Percentiles rank a stretch among this genome's conserved stretches.
These are phyloP conservation scores for Idaea aversata DNA, from an alignment of 2,888 invertebrate genomes.

Conservation along the genomic window DNA sequence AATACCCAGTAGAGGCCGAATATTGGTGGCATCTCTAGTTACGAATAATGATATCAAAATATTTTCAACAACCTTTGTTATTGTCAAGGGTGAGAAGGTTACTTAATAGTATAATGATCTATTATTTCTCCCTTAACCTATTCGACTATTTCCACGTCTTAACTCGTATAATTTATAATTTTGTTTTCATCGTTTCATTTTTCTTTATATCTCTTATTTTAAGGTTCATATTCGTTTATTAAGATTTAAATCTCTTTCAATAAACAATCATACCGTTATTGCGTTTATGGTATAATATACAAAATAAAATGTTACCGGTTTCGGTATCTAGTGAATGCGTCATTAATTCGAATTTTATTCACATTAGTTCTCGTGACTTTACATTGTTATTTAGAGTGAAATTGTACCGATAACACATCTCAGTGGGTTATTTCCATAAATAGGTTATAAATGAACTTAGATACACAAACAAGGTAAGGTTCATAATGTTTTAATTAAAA, in stretches of 20 bases:
- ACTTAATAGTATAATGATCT: conserved; percentile 79
- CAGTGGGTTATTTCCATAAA: conserved; percentile 44
- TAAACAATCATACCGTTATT: conserved; percentile 65
- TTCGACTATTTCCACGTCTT: conserved; percentile 58
- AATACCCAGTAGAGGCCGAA: too few relatives aligned
- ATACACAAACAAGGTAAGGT: conserved; percentile 16
- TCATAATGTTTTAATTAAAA: conserved; percentile 22
- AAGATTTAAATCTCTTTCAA: conserved; percentile 30
- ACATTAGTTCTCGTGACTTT: conserved; percentile 58
- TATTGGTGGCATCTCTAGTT: too few relatives aligned
- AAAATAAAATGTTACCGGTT: conserved; percentile 69
- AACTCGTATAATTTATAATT: conserved; percentile 45
- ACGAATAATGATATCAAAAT: conserved; percentile 74
- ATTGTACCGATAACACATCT: conserved; percentile 52
- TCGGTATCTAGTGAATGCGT: conserved; percentile 47
- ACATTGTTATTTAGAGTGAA: conserved; percentile 50
- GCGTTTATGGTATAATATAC: conserved; percentile 69
- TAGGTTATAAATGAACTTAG: conserved; percentile 18
- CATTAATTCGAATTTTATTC: conserved; percentile 71
- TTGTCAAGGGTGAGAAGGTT: conserved; percentile 79
- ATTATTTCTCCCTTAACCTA: conserved; percentile 66
- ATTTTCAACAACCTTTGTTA: conserved; percentile 75
- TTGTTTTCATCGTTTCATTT: conserved; percentile 19
- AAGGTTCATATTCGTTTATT: conserved; percentile 31
- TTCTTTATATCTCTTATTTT: conserved; percentile 20